Percentiles rank a stretch among this genome's conserved stretches.
These are phyloP conservation scores for Elegia similella DNA, from an alignment of 2,888 invertebrate genomes.

Conservation along the genomic window DNA sequence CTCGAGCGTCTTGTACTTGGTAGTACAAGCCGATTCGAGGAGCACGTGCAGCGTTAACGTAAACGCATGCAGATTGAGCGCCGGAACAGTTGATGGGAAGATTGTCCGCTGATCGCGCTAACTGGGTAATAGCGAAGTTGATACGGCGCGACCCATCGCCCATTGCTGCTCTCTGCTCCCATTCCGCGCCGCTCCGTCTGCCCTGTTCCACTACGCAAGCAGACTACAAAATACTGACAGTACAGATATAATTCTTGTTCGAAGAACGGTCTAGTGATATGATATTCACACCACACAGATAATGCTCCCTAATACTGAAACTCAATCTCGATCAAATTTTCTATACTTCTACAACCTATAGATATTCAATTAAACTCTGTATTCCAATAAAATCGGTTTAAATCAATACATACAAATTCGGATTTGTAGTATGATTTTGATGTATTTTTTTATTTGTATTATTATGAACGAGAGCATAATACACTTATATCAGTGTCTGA, in stretches of 20 bases:
- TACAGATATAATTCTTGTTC: background rate
- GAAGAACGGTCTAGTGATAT: background rate
- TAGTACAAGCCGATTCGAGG: constrained; percentile 20
- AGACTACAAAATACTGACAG: background rate
- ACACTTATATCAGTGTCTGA: too few relatives aligned
- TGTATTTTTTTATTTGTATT: too few relatives aligned
- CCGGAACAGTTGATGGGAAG: constrained; percentile 61
- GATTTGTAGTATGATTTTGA: too few relatives aligned
- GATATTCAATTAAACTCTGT: too few relatives aligned
- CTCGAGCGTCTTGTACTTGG: background rate
- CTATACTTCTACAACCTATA: too few relatives aligned
- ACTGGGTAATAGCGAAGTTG: constrained; percentile 73
- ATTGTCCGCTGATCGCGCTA: constrained; percentile 68
- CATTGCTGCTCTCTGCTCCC: constrained; percentile 44
- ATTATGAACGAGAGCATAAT: too few relatives aligned
- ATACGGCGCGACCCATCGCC: constrained; percentile 44
- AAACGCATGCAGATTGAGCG: constrained; percentile 54
- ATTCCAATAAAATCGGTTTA: too few relatives aligned
- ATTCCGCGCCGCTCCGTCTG: constrained; percentile 29
- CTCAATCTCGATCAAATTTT: too few relatives aligned
- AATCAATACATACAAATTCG: too few relatives aligned
- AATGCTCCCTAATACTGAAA: too few relatives aligned
- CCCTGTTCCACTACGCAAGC: constrained; percentile 22
- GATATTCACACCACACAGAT: too few relatives aligned
- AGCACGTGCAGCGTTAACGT: constrained; percentile 43